A percentile compares a stretch with the other conserved stretches of the same genome.
Evolutionary conservation across 2,797 vertebrate species (phyloP).

Genomic region (Ptychadena robeensis): DNA sequence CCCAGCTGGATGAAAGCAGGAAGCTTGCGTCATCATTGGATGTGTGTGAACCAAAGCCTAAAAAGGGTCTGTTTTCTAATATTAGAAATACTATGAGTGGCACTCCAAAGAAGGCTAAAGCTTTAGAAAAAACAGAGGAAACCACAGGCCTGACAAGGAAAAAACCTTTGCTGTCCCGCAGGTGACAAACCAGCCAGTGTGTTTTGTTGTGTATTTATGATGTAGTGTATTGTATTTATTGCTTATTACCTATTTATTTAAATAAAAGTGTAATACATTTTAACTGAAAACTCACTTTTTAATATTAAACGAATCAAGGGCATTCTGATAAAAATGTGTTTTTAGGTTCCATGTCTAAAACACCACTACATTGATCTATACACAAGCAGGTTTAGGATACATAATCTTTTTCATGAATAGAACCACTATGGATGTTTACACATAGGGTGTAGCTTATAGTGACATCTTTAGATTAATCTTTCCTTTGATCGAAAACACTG

Average conservation of each 20-base stretch:
- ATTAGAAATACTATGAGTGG: conserved; percentile 80
- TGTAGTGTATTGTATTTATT: neutral
- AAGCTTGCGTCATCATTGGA: conserved; percentile 65
- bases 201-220: conserved; percentile 12
- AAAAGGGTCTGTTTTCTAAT: conserved; percentile 81
- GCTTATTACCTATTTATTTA: conserved; percentile 10
- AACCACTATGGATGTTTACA: too few species aligned
- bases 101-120: conserved; percentile 70
- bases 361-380: too few species aligned
- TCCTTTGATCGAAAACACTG: too few species aligned
- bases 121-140: conserved; percentile 68
- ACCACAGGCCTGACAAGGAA: conserved; percentile 62
- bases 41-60: conserved; percentile 71
- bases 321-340: too few species aligned
- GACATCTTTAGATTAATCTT: too few species aligned
- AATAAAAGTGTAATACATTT: too few species aligned
- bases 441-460: too few species aligned
- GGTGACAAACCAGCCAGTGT: conserved; percentile 48
- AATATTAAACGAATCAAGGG: too few species aligned
- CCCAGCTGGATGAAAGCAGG: conserved; percentile 69
- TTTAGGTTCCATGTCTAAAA: too few species aligned
- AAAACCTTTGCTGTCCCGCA: conserved; percentile 60
- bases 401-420: too few species aligned
- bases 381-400: too few species aligned
- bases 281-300: too few species aligned